A percentile compares a stretch with the other conserved stretches of the same genome.
phyloP scores from a whole-genome alignment of 1,140 invertebrate genomes.

The Drosophila persimilis region DNA sequence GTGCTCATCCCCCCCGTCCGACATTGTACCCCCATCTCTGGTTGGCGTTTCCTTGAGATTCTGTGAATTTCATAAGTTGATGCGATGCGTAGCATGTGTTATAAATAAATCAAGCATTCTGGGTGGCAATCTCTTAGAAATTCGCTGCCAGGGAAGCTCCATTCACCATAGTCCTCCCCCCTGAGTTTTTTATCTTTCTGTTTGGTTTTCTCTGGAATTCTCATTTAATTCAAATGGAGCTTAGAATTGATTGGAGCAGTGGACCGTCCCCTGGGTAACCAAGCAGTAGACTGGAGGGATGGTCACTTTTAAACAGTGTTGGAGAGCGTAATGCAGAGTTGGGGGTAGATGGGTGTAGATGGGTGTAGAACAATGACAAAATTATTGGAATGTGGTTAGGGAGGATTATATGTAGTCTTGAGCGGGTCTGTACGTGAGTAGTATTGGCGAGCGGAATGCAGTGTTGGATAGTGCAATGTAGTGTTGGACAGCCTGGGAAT shows the following conservation, averaged over 20 bases:
- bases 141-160: background rate
- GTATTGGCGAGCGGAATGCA: no score
- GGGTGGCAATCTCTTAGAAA: conserved; percentile 62
- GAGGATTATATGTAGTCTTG: no score
- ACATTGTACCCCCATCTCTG: conserved; percentile 6
- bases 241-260: conserved; percentile 41
- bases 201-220: conserved; percentile 43
- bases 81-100: conserved; percentile 75
- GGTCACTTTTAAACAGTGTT: no score
- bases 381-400: no score
- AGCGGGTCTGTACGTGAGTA: no score
- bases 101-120: conserved; percentile 76
- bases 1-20: conserved; percentile 20
- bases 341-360: no score
- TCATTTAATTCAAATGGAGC: conserved; percentile 68
- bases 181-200: conserved; percentile 1
- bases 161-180: no score
- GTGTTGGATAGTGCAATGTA: no score
- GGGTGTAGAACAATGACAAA: no score
- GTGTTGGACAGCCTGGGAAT: no score
- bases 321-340: no score
- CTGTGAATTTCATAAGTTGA: conserved; percentile 71
- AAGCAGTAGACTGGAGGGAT: no score
- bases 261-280: conserved; percentile 16
- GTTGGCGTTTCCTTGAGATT: conserved; percentile 44